Conservation (phyloP, 2,888 invertebrate species). For the Melolontha melolontha region DNA sequence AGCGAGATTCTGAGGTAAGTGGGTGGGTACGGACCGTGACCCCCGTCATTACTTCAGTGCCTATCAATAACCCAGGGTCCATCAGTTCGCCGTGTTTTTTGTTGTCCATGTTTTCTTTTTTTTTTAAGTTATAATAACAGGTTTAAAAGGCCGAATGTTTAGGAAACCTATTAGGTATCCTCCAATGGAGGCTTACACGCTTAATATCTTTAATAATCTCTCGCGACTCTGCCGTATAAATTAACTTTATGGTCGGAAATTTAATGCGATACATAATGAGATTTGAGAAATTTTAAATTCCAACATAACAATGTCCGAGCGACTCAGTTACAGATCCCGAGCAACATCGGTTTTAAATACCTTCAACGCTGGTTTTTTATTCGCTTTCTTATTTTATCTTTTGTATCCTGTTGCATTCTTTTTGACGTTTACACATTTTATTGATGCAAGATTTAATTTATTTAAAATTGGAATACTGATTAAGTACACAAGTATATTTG, state of each 20-base stretch:
- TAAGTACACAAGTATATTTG: too few relatives aligned
- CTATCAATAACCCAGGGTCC: constrained; percentile 51
- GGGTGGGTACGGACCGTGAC: constrained; percentile 51
- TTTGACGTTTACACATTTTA: too few relatives aligned
- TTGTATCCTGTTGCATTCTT: neutral
- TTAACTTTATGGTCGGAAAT: constrained; percentile 62
- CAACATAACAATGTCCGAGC: constrained; percentile 55
- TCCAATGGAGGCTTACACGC: constrained; percentile 55
- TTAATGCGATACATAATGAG: constrained; percentile 62
- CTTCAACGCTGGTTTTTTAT: constrained; percentile 1
- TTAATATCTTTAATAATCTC: constrained; percentile 62
- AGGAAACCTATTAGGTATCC: constrained; percentile 53
- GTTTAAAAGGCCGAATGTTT: constrained; percentile 58
- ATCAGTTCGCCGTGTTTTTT: constrained; percentile 51
- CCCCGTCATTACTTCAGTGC: constrained; percentile 53
- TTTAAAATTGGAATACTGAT: too few relatives aligned
- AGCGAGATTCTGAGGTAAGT: constrained; percentile 22
- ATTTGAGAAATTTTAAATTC: constrained; percentile 61
- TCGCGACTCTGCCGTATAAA: constrained; percentile 58
- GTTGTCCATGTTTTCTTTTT: constrained; percentile 48
- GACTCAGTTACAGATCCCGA: constrained; percentile 21
- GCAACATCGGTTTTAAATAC: constrained; percentile 26
- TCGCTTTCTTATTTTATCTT: constrained; percentile 1
- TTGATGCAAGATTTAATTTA: too few relatives aligned
- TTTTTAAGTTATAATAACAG: constrained; percentile 61